Evolutionary conservation across 2,888 invertebrate genomes (phyloP), one percentile per base, ranked within the genome.

Genomic region (Luffia ferchaultella): DNA sequence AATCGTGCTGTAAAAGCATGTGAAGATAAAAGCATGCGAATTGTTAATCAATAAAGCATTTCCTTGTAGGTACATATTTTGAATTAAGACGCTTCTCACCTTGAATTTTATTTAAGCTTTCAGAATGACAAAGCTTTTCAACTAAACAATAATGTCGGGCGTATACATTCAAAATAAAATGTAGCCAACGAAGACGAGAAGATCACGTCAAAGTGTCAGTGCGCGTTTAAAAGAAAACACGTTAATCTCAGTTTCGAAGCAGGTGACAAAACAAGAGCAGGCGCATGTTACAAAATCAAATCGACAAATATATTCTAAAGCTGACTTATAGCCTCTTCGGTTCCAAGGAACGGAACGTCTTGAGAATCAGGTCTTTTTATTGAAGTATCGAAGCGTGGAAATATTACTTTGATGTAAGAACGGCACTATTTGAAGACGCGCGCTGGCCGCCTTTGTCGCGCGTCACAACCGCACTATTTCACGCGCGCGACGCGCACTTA

Each of bases 391-490:
- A 30, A 30, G 30, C 30, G 30, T 12, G 12, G 5, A 12, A 3
- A 12, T 30, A 30, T 30, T 30, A 30, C 30, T 30, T 30, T 30
- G 30, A 30, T 30, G 30, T 30, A 30, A 30, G 30, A 3, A 30
- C 30, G 30, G 30, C 30, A n/a, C n/a, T 12, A 40, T 40, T 12
- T 40, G 9, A 40, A 12, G 43, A n/a, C 43, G n/a, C n/a, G 5
- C 16, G 43, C 43, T 3, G 7, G n/a, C 7, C 16, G n/a, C n/a
- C 16, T 7, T 16, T 42, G 3, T 5, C 43, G 16, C 43, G 16
- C 43, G 43, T 42, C 43, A 16, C 15, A 45, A 45, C 45, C 45
- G 18, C 45, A 45, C 45, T 45, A 45, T 45, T 45, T 45, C 45
- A 18, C 17, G 15, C 15, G 45, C n/a, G 30, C 30, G 30, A 30